A percentile compares a stretch with the other conserved stretches of the same genome.
Evolutionary conservation across 2,797 vertebrate genomes (phyloP).

Genomic region (Gastrophryne carolinensis): DNA sequence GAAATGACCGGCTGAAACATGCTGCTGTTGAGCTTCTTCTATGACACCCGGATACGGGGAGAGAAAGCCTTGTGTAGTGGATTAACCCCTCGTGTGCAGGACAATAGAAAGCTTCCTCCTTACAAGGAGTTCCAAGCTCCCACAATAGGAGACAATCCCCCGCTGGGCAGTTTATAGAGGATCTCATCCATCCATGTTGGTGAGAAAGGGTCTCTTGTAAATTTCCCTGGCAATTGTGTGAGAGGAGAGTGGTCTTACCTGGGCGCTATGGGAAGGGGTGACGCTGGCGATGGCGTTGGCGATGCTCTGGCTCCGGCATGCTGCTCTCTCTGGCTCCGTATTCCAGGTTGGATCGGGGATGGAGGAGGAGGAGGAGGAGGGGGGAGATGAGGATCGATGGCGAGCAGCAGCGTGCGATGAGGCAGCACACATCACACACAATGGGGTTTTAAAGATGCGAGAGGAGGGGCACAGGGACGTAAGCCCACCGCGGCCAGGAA

Average conservation of each 20-base stretch:
- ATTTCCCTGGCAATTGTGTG: neutral
- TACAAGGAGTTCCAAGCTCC: too few relatives aligned
- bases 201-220: neutral
- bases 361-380: neutral
- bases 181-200: neutral
- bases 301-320: neutral
- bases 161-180: too few relatives aligned
- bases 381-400: neutral
- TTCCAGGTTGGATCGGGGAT: neutral
- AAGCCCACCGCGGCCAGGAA: conserved; percentile 22
- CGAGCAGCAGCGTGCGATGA: neutral
- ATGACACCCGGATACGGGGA: too few relatives aligned
- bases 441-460: conserved; percentile 15
- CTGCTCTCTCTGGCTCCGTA: conserved; percentile 3
- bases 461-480: conserved; percentile 33
- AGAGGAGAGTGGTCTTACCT: neutral
- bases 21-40: too few relatives aligned
- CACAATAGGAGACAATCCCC: too few relatives aligned
- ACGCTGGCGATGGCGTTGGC: neutral
- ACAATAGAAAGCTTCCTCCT: too few relatives aligned
- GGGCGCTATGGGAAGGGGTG: neutral
- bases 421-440: conserved; percentile 26
- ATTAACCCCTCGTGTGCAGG: too few relatives aligned
- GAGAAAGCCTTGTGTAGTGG: too few relatives aligned
- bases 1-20: too few relatives aligned